A percentile compares a stretch with the other conserved stretches of the same genome.
These are phyloP conservation scores for Drosophila tropicalis DNA, from an alignment of 1,140 invertebrate genomes.

Conservation along the genomic window DNA sequence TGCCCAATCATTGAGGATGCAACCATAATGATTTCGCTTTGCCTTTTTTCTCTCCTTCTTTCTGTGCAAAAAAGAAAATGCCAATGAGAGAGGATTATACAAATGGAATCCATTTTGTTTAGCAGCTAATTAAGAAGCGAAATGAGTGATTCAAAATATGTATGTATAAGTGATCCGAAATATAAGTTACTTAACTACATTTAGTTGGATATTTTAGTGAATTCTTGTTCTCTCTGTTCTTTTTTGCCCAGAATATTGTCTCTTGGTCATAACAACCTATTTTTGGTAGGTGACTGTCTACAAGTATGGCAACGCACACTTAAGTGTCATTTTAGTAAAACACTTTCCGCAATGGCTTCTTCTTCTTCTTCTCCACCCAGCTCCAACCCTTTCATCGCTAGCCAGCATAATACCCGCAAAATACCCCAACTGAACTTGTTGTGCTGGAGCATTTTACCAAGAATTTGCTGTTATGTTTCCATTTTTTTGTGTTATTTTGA, in stretches of 20 bases:
- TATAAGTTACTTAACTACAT: too few relatives aligned
- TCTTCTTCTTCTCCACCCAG: not conserved
- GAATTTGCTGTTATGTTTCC: not conserved
- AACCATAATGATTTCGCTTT: too few relatives aligned
- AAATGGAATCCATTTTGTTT: not conserved
- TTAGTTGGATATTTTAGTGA: too few relatives aligned
- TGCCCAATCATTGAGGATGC: too few relatives aligned
- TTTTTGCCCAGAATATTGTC: not conserved
- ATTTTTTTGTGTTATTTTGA: constrained; percentile 8
- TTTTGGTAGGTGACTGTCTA: not conserved
- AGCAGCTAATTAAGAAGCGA: not conserved
- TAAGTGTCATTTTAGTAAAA: not conserved
- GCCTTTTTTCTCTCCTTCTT: not conserved
- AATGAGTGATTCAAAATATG: too few relatives aligned
- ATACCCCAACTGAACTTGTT: not conserved
- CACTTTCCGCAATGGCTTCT: not conserved
- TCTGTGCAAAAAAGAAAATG: not conserved
- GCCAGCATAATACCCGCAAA: not conserved
- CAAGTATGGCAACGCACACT: too few relatives aligned
- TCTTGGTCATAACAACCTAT: constrained; percentile 1
- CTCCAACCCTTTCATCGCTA: not conserved
- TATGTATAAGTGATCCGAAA: too few relatives aligned
- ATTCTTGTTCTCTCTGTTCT: not conserved
- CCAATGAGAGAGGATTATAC: not conserved
- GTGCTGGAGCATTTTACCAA: not conserved